A percentile compares a stretch with the other conserved stretches of the same genome.
These are phyloP conservation scores for Agrilus planipennis DNA, from an alignment of 1,140 invertebrate species.

Conservation along the genomic window DNA sequence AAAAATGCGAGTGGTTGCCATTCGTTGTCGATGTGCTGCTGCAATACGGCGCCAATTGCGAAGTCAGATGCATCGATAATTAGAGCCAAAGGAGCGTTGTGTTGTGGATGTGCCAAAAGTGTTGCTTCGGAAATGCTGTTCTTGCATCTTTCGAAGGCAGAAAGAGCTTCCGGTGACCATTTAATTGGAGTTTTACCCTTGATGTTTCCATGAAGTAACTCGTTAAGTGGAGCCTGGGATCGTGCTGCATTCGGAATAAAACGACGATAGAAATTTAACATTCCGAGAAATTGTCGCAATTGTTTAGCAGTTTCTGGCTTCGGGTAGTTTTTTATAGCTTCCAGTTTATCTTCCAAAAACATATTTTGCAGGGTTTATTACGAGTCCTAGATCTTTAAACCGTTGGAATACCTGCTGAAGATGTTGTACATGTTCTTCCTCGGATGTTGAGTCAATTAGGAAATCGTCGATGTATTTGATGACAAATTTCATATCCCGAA, in stretches of 20 bases:
- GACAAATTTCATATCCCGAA: slow-evolving; percentile 19
- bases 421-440: slow-evolving; percentile 19
- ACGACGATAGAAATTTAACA: slow-evolving; percentile 26
- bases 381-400: slow-evolving; percentile 15
- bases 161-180: slow-evolving; percentile 15
- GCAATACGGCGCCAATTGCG: slow-evolving; percentile 20
- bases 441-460: slow-evolving; percentile 29
- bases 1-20: slow-evolving; percentile 33
- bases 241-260: slow-evolving; percentile 22
- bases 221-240: slow-evolving; percentile 15
- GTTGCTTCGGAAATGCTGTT: slow-evolving; percentile 14
- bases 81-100: slow-evolving; percentile 10
- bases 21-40: slow-evolving; percentile 17
- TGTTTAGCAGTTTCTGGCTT: slow-evolving; percentile 13
- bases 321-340: slow-evolving; percentile 13
- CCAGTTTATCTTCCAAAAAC: slow-evolving; percentile 15
- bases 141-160: slow-evolving; percentile 20
- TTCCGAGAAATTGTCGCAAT: slow-evolving; percentile 23
- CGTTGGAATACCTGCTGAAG: not conserved
- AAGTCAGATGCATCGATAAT: slow-evolving; percentile 22
- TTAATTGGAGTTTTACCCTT: slow-evolving; percentile 13
- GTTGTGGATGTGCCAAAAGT: slow-evolving; percentile 17
- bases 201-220: slow-evolving; percentile 14
- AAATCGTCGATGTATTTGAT: slow-evolving; percentile 42
- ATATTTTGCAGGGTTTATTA: slow-evolving; percentile 25